phyloP scores from a whole-genome alignment of 1,140 invertebrate species.

The Macrosteles quadrilineatus region DNA sequence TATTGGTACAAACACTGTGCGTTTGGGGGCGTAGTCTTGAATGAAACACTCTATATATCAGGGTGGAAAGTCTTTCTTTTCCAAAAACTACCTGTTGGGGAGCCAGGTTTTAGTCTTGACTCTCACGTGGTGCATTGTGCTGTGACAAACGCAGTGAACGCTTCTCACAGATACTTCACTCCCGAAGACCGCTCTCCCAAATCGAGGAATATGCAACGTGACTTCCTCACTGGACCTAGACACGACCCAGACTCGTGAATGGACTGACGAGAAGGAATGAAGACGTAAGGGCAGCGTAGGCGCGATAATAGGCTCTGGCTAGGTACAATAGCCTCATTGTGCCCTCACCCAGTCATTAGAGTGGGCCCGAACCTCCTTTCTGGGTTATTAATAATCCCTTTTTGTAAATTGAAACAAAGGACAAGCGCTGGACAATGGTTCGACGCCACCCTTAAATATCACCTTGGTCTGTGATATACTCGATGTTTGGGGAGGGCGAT shows the following conservation, averaged over 20 bases:
- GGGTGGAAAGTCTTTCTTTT: too few species aligned
- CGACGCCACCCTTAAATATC: conserved; percentile 14
- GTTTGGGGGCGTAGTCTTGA: too few species aligned
- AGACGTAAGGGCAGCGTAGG: conserved; percentile 19
- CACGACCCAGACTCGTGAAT: conserved; percentile 8
- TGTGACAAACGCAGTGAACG: too few species aligned
- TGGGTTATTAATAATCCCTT: conserved; percentile 19
- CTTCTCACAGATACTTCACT: too few species aligned
- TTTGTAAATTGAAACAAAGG: conserved; percentile 26
- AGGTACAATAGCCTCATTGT: conserved; percentile 22
- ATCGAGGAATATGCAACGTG: too few species aligned
- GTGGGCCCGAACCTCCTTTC: conserved; percentile 1
- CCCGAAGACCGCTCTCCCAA: too few species aligned
- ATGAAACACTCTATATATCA: too few species aligned
- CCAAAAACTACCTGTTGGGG: too few species aligned
- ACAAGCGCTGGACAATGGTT: not conserved
- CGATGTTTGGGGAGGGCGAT: too few species aligned
- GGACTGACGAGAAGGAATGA: conserved; percentile 5
- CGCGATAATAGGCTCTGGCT: conserved; percentile 8
- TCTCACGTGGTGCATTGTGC: too few species aligned
- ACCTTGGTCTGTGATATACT: not conserved
- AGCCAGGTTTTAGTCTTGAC: too few species aligned
- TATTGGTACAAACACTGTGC: too few species aligned
- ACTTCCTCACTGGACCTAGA: not conserved
- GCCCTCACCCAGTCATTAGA: not conserved